Evolutionary conservation across 2,797 vertebrate species (phyloP).

Genomic region (Pipistrellus pygmaeus): DNA sequence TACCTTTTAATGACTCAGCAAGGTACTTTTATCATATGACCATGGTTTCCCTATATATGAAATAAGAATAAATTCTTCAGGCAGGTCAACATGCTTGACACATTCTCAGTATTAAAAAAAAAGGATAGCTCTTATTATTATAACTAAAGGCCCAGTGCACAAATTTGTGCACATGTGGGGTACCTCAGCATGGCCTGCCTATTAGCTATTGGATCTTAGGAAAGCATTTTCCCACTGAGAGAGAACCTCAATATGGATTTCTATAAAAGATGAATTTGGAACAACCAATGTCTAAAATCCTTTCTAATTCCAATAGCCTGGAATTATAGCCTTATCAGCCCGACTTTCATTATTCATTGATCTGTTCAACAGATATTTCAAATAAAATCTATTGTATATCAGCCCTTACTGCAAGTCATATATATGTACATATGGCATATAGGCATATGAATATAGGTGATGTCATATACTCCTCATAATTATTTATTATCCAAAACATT

Average conservation of each 20-base stretch:
- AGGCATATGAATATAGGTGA: neutral
- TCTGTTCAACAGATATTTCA: neutral
- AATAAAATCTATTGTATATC: neutral
- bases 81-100: neutral
- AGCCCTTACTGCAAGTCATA: neutral
- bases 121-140: neutral
- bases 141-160: neutral
- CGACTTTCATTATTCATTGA: neutral
- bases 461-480: neutral
- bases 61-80: conserved; percentile 10
- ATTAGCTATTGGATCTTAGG: neutral
- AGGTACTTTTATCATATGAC: neutral
- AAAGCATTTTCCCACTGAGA: neutral
- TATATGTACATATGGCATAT: neutral
- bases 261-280: conserved; percentile 20
- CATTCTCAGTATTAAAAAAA: neutral
- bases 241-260: neutral
- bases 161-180: too few species aligned
- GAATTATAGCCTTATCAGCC: neutral
- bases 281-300: neutral
- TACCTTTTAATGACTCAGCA: neutral
- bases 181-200: neutral
- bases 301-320: neutral
- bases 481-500: neutral
- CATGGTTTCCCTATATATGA: neutral